phyloP scores from a whole-genome alignment of 2,888 invertebrate genomes.

The Hyppa rectilinea region DNA sequence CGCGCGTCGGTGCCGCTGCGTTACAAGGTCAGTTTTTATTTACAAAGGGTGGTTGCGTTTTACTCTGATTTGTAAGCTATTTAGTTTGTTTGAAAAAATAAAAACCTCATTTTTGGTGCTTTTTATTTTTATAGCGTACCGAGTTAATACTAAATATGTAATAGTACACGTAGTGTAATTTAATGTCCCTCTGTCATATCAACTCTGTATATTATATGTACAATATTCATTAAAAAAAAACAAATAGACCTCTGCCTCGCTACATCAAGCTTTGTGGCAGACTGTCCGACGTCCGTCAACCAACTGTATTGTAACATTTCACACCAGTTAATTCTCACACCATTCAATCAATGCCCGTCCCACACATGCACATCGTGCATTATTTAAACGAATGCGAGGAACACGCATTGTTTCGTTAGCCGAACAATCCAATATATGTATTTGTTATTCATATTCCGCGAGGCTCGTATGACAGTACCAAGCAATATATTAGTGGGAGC shows the following conservation, averaged over 20 bases:
- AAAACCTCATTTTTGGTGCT: too few relatives aligned
- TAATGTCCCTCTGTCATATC: too few relatives aligned
- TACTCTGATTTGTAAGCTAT: too few relatives aligned
- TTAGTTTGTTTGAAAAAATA: too few relatives aligned
- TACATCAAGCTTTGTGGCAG: conserved; percentile 5
- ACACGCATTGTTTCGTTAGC: conserved; percentile 56
- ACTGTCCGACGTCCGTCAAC: conserved; percentile 3
- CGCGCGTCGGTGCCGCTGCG: too few relatives aligned
- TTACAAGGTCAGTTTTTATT: too few relatives aligned
- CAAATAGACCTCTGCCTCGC: background rate
- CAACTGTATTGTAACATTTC: conserved; percentile 35
- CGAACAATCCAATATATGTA: conserved; percentile 72
- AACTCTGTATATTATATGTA: too few relatives aligned
- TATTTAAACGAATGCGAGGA: conserved; percentile 38
- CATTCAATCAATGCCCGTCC: conserved; percentile 45
- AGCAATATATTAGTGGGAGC: conserved; percentile 47
- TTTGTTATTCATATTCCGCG: conserved; percentile 72
- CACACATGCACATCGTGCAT: conserved; percentile 23
- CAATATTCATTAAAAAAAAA: background rate
- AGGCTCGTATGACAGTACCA: conserved; percentile 55
- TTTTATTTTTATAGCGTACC: too few relatives aligned
- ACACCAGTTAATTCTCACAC: conserved; percentile 40
- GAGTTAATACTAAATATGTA: too few relatives aligned
- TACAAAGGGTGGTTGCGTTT: too few relatives aligned
- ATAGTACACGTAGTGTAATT: too few relatives aligned